These are phyloP conservation scores for Siderastrea siderea DNA, from an alignment of 92 coral and sea anemone species.

Conservation along the genomic window DNA sequence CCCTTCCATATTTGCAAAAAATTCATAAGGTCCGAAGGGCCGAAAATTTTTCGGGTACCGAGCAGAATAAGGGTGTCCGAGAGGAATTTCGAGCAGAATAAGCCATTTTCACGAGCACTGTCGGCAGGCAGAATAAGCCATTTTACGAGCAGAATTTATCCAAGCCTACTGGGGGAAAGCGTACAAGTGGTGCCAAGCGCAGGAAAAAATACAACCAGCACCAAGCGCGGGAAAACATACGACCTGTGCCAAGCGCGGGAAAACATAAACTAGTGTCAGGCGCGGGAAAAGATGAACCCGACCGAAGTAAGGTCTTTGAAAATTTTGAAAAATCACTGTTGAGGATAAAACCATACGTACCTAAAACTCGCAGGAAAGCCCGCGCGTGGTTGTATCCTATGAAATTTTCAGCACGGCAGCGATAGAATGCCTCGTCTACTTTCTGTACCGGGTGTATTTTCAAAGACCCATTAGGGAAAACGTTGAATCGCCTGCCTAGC, in stretches of 20 bases:
- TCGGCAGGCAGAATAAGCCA: too few relatives aligned
- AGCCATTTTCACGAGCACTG: too few relatives aligned
- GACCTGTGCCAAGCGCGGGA: neutral
- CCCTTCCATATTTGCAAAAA: too few relatives aligned
- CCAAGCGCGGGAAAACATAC: neutral
- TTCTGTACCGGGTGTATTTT: constrained; percentile 62
- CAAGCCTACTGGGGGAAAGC: too few relatives aligned
- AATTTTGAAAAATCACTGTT: neutral
- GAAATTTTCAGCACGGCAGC: constrained; percentile 78
- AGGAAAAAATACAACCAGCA: neutral
- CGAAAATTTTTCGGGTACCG: too few relatives aligned
- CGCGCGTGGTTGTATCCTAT: constrained; percentile 65
- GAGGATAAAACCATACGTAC: constrained; percentile 37
- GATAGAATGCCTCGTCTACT: constrained; percentile 79
- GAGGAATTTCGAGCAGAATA: too few relatives aligned
- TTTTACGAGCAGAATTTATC: too few relatives aligned
- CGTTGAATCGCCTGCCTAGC: constrained; percentile 75
- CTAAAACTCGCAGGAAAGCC: constrained; percentile 80
- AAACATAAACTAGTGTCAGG: neutral
- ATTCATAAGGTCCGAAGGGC: too few relatives aligned
- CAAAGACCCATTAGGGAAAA: constrained; percentile 80
- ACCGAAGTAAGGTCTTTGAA: neutral
- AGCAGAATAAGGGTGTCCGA: too few relatives aligned
- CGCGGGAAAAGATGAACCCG: neutral
- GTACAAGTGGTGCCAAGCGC: too few relatives aligned